Evolutionary conservation across 2,113 vertebrate genomes (phyloP).

Genomic region (Phaetusa simplex): DNA sequence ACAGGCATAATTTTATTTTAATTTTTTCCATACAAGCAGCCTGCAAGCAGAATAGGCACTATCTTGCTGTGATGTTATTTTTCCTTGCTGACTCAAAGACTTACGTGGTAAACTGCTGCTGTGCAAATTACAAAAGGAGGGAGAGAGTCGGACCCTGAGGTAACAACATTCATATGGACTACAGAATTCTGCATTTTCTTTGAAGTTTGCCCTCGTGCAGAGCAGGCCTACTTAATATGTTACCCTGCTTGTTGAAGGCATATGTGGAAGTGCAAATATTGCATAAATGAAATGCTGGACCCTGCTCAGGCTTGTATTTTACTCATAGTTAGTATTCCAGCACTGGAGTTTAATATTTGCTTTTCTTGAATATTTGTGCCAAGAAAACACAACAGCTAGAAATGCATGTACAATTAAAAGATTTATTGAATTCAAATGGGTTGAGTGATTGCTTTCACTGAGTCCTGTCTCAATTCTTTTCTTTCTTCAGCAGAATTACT

Average conservation of each 20-base stretch:
- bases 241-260: neutral
- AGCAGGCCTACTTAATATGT: neutral
- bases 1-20: neutral
- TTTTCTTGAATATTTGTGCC: neutral
- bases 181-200: neutral
- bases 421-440: neutral
- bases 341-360: neutral
- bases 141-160: neutral
- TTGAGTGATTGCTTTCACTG: neutral
- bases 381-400: neutral
- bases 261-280: neutral
- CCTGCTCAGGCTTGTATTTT: conserved; percentile 27
- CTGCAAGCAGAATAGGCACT: neutral
- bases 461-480: neutral
- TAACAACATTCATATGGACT: neutral
- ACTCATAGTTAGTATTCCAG: neutral
- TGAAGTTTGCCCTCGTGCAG: neutral
- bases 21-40: neutral
- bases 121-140: neutral
- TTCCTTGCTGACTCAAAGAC: neutral
- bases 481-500: neutral
- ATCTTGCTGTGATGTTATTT: neutral
- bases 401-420: neutral
- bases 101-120: neutral
- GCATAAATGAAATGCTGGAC: neutral